Percentiles rank a stretch among this genome's conserved stretches.
These are phyloP conservation scores for Magallana ariakensis DNA, from an alignment of 1,140 invertebrate genomes.

Conservation along the genomic window DNA sequence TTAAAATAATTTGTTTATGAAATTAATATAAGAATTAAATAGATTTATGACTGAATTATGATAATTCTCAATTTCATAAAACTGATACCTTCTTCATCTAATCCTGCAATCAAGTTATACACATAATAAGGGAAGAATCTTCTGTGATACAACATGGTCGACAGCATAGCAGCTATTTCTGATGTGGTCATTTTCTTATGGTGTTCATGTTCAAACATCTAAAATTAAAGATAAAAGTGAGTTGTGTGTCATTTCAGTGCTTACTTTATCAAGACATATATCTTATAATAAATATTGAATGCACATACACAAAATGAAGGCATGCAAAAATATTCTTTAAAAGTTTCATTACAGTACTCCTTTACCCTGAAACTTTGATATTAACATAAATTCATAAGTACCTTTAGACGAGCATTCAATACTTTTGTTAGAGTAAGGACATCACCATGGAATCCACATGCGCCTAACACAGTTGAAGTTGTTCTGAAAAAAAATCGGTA, in stretches of 20 bases:
- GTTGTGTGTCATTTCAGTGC: too few species aligned
- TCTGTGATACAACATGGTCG: constrained; percentile 97
- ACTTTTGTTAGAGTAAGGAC: constrained; percentile 94
- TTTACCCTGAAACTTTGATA: too few species aligned
- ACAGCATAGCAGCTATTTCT: constrained; percentile 96
- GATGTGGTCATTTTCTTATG: constrained; percentile 94
- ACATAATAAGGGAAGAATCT: constrained; percentile 99
- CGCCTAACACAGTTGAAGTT: constrained; percentile 90
- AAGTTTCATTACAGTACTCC: too few species aligned
- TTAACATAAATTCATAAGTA: constrained; percentile 68
- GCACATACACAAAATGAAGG: too few species aligned
- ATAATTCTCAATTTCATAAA: too few species aligned
- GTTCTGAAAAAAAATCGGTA: constrained; percentile 81
- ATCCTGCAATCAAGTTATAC: constrained; percentile 94
- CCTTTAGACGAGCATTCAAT: constrained; percentile 91
- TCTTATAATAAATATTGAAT: too few species aligned
- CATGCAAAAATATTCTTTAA: too few species aligned
- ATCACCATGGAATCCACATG: constrained; percentile 98
- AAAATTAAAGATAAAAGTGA: constrained; percentile 66
- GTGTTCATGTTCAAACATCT: constrained; percentile 98
- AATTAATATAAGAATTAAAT: too few species aligned
- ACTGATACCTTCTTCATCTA: constrained; percentile 82
- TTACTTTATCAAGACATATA: too few species aligned
- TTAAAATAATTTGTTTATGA: too few species aligned
- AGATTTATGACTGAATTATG: too few species aligned